Base-by-base conservation (phyloP, 2,888 invertebrate genomes). In the Halocaridina rubra region DNA sequence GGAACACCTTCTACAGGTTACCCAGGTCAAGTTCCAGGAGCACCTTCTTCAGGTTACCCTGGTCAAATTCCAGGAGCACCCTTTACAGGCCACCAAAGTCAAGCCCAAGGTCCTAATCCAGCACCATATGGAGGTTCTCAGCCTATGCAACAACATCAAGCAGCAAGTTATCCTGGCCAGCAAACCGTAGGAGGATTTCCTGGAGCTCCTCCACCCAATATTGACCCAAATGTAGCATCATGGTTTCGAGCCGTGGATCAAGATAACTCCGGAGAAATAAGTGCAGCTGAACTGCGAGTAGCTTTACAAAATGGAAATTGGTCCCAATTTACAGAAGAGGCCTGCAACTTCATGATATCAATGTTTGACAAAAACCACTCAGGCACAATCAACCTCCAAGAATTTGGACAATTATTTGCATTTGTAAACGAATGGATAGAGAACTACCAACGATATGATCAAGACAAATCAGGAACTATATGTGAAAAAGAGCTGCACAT, bases 331-430 rank as follows among this genome's bases (percentile, higher is more conserved):
- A 96, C 96, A 3, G 95, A 96, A 89, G 94, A 93, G 85, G 95
- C 96, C 8, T 97, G 97, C 90, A 94, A 94, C 89, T 92, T 97
- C 32, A 97, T 97, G 97, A 96, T 97, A 96, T 96, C 95, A 80
- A 96, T 97, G 96, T 97, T 97, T 91, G 97, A 97, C 90, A 94
- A 94, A 89, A 96, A 96, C 90, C 94, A 94, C 86, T 94, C 93
- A 88, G 97, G 96, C 16, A 94, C 95, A 27, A 96, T 97, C 88
- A 95, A 96, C 90, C 89, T 96, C 2, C 93, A 93, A 88, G 96
- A 96, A 91, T 97, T 97, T 90, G 95, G 96, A 90, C 95, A 95
- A 89, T 92, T 97, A 22, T 97, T 95, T 91, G 94, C 94, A 80
- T 97, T 97, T 90, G 94, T 97, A 33, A 97, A 97, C 91, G 95